Evolutionary conservation across 2,888 invertebrate genomes (phyloP).

Genomic region (Nemapogon koenigi): DNA sequence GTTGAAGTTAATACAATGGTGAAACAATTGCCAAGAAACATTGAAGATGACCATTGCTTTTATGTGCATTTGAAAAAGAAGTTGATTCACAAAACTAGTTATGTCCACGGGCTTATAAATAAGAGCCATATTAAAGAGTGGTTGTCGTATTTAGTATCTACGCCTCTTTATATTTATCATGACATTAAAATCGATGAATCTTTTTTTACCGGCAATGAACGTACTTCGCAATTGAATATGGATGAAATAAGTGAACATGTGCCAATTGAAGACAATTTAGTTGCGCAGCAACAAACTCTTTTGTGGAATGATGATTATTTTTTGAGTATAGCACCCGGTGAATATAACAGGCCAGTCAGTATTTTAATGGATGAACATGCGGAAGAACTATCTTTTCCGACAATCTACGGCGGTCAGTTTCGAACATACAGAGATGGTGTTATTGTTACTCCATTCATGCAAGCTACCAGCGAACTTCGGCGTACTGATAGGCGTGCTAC

Average conservation of each 20-base stretch:
- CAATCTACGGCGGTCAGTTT: constrained; percentile 25
- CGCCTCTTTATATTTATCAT: constrained; percentile 20
- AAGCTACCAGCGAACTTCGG: constrained; percentile 21
- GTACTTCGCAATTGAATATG: constrained; percentile 15
- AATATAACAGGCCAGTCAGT: constrained; percentile 18
- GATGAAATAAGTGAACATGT: constrained; percentile 21
- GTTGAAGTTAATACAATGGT: constrained; percentile 23
- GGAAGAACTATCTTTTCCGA: constrained; percentile 32
- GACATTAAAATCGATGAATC: constrained; percentile 19
- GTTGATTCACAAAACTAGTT: constrained; percentile 16
- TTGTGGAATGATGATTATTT: constrained; percentile 18
- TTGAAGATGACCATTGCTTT: constrained; percentile 18
- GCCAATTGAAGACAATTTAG: constrained; percentile 19
- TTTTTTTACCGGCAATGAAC: constrained; percentile 17
- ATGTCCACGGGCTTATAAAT: constrained; percentile 19
- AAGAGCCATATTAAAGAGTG: constrained; percentile 20
- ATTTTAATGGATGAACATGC: constrained; percentile 27
- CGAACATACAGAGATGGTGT: constrained; percentile 21
- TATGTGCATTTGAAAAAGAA: constrained; percentile 8
- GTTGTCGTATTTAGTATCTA: constrained; percentile 19
- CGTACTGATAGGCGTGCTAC: constrained; percentile 21
- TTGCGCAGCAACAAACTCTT: constrained; percentile 19
- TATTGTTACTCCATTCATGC: constrained; percentile 20
- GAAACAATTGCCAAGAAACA: constrained; percentile 20
- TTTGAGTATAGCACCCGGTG: constrained; percentile 16